Evolutionary conservation across 2,113 vertebrate genomes (phyloP), one percentile per base, ranked within the genome.

Genomic region (Vidua chalybeata): DNA sequence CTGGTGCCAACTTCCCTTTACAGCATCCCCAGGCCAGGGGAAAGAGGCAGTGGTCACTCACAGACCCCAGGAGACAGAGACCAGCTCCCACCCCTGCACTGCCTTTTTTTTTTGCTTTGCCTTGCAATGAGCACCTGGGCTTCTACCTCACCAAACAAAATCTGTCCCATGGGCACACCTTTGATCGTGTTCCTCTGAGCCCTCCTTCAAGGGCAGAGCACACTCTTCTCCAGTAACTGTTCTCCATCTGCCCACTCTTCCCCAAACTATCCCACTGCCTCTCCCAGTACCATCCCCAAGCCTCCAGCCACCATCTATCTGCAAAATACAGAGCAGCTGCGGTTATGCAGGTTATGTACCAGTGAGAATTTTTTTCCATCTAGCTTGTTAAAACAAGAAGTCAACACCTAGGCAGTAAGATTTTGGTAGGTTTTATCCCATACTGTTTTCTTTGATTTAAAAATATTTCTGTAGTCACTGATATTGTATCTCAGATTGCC

Each of bases 41-140:
- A 61, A 39, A 56, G 56, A 61, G 28, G 4, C 7, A 77, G 23
- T 6, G 2, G 9, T n/a, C 2, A 0, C 8, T 37, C 49, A 27
- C 16, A 61, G 35, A 51, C 6, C 17, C 13, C 14, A 45, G 45
- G 33, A 77, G 11, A 28, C 69, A 55, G 22, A 69, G n/a, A 9
- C 17, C 21, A 68, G 12, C 21, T 76, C 28, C 58, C 31, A 39
- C 35, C 3, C 26, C 20, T 9, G 12, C 31, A 23, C 31, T 37
- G 19, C 22, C 26, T 11, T 9, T 39, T 28, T 28, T 19, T 37
- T 61, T 59, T 6, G 3, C 5, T 45, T 68, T 31, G 31, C 58
- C 73, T 71, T 84, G 54, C 63, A 61, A 13, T 4, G 33, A 31
- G 17, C 10, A 69, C 18, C 27, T 31, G 64, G 30, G 8, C 15